Evolutionary conservation across 2,888 invertebrate genomes (phyloP), one percentile per base, ranked within the genome.

Genomic region (Cheilosia pagana): DNA sequence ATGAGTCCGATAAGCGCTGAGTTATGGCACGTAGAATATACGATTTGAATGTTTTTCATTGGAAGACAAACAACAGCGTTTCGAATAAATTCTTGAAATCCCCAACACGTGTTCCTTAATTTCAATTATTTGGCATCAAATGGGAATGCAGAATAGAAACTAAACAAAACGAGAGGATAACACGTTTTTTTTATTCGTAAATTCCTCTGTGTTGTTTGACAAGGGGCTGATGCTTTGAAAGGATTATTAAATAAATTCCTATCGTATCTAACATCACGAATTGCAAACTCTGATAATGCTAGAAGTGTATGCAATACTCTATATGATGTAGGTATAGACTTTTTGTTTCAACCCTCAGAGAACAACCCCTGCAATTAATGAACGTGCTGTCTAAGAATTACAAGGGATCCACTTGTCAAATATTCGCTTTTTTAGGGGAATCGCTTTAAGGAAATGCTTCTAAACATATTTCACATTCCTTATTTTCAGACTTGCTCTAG

Each of bases 21-120:
- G 7, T n/a, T 28, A 28, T n/a, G 8, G 57, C 55, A 57, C 55
- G 35, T 55, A 43, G 6, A 45, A 45, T 31, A 7, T 31, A 7
- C 31, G 14, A 14, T 41, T n/a, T 23, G 21, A 55, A 19, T 41
- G 21, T 55, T 67, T 55, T 39, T 2, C 12, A 2, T 14, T 41
- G 19, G 21, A 28, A 62, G 45, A 67, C 39, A 77, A 67, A 59
- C 45, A 77, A 63, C 77, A 82, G 23, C n/a, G 19, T 23, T 71
- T 70, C 57, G 57, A 25, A 39, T 65, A 53, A 60, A 53, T 72
- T 68, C 43, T 39, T 43, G 12, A 52, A 82, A 82, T 82, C 82
- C 77, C 62, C 35, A 68, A 77, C 77, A 82, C 82, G 82, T 82
- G 82, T 57, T 72, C 6, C 35, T 68, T 55, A 67, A 55, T 77